Evolutionary conservation across 2,113 vertebrate genomes (phyloP), one percentile per base, ranked within the genome.

Genomic region (Embiotoca jacksoni): DNA sequence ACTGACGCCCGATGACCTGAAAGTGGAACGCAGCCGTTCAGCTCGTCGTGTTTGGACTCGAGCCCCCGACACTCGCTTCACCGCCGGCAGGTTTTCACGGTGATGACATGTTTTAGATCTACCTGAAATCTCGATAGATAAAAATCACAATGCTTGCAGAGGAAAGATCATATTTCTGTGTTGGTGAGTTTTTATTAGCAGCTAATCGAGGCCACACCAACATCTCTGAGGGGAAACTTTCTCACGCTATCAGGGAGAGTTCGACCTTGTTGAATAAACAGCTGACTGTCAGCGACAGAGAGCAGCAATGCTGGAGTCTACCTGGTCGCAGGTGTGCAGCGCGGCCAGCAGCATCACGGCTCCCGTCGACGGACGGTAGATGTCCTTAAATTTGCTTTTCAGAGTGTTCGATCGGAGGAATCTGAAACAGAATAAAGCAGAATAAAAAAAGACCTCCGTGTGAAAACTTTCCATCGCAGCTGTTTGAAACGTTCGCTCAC

Each of bases 271-370:
- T 1, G 10, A 15, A 16, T 3, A 39, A 37, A 49, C 23, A 70
- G 13, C 49, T 0, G 41, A 30, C 3, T 13, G 49, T 1, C 47
- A 0, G 67, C 0, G 15, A 37, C 0, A n/a, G 8, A 58, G 6
- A 0, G 3, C 2, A n/a, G 10, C 1, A n/a, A 46, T 0, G 4
- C 9, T 1, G 7, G 16, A 3, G 0, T 0, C 3, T 72, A 96
- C 96, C 93, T 95, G 71, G 79, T 96, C 95, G 6, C 96, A 96
- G 3, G 90, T 89, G 88, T 96, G 95, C 58, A 96, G 55, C 0
- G 95, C 95, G 0, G 94, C 93, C 80, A 96, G 30, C n/a, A 96
- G 88, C 95, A 96, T 96, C 7, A 92, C 82, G 0, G 94, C 95
- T 0, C 96, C 96, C 0, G 96, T 96, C 0, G 95, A 94, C 0